These are phyloP conservation scores for Nymphalis polychloros DNA, from an alignment of 2,888 invertebrate genomes.

Conservation along the genomic window DNA sequence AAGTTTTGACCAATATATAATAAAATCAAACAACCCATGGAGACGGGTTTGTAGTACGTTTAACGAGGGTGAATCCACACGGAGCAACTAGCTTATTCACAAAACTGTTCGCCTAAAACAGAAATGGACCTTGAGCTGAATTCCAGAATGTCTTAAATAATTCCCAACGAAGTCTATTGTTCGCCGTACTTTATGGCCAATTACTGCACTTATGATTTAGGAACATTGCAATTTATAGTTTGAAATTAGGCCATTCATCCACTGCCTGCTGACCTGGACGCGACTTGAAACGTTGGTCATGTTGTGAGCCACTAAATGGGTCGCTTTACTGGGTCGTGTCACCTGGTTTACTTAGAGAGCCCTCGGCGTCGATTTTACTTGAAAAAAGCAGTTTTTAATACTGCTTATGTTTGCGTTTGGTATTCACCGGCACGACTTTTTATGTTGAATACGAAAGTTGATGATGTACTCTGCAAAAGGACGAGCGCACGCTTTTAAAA, in stretches of 20 bases:
- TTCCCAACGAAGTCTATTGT: not conserved
- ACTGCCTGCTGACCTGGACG: constrained; percentile 24
- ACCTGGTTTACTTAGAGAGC: constrained; percentile 33
- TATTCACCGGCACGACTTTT: constrained; percentile 8
- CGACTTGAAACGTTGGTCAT: constrained; percentile 15
- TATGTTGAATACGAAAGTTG: constrained; percentile 19
- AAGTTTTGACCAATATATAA: no score
- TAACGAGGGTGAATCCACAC: no score
- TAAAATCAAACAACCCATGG: no score
- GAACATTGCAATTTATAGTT: constrained; percentile 10
- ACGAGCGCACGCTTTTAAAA: constrained; percentile 1
- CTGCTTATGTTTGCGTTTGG: constrained; percentile 13
- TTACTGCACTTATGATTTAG: constrained; percentile 2
- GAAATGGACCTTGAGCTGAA: no score
- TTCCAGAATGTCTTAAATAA: not conserved
- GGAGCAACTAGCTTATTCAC: no score
- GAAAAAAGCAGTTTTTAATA: constrained; percentile 28
- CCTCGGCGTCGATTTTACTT: constrained; percentile 24
- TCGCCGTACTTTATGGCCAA: constrained; percentile 1
- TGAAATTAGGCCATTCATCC: constrained; percentile 28
- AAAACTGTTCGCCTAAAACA: no score
- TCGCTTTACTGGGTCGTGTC: constrained; percentile 33
- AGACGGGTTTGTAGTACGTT: no score
- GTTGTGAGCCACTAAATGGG: constrained; percentile 31
- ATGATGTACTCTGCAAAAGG: constrained; percentile 21